Conservation (phyloP, 2,113 vertebrate genomes). For the Sialia sialis region DNA sequence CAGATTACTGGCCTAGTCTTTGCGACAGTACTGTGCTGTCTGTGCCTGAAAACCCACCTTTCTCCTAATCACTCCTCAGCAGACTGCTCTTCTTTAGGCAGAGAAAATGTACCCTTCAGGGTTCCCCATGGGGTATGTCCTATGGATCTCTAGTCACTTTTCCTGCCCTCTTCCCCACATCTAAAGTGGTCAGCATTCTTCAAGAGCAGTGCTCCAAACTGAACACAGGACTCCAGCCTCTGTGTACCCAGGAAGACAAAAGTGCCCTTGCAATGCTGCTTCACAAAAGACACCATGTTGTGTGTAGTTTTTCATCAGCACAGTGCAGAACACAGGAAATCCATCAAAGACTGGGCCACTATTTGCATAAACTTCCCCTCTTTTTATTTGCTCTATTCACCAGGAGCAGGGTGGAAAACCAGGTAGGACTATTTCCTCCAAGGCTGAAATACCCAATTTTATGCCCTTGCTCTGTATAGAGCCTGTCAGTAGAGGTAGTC, state of each 20-base stretch:
- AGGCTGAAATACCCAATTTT: not conserved
- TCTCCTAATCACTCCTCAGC: not conserved
- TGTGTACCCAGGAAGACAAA: not conserved
- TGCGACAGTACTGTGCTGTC: not conserved
- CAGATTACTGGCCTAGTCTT: not conserved
- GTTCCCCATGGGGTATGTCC: not conserved
- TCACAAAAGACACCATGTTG: not conserved
- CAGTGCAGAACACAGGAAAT: not conserved
- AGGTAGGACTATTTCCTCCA: not conserved
- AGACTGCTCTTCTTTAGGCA: not conserved
- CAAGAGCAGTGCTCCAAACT: not conserved
- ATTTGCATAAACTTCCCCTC: not conserved
- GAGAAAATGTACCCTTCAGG: fast-evolving
- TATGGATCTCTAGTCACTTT: not conserved
- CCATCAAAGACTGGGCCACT: not conserved
- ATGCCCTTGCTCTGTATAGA: not conserved
- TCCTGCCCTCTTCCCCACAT: not conserved
- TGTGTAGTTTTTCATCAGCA: not conserved
- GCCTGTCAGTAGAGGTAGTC: not conserved
- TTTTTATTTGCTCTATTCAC: not conserved
- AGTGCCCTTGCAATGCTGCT: not conserved
- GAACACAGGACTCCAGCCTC: not conserved
- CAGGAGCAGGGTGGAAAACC: not conserved
- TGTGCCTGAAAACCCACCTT: not conserved
- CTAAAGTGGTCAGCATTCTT: not conserved